A percentile compares a stretch with the other conserved stretches of the same genome.
Conservation (phyloP, 2,797 vertebrate genomes). For the Aphelocoma californica region DNA sequence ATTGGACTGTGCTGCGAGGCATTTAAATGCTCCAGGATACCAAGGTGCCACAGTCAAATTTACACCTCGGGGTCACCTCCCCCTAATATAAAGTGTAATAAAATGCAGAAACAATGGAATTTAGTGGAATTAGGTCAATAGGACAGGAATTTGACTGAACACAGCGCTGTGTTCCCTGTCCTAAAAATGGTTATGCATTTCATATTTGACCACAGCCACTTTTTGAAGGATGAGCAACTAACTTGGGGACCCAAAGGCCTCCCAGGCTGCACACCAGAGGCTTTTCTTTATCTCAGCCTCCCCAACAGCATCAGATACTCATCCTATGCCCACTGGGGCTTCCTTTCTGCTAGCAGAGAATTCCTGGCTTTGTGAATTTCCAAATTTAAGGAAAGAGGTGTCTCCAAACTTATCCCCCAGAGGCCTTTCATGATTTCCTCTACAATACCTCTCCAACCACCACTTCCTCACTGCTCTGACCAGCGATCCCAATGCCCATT, state of each 20-base stretch:
- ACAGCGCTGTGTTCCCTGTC: accelerated
- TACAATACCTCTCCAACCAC: neutral
- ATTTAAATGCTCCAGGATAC: neutral
- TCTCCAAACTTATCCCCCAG: neutral
- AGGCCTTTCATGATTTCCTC: neutral
- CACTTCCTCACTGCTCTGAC: neutral
- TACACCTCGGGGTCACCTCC: neutral
- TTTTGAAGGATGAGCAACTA: neutral
- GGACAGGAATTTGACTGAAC: neutral
- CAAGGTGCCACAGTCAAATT: neutral
- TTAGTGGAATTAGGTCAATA: neutral
- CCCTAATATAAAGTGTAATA: neutral
- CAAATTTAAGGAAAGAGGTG: neutral
- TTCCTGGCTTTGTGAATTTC: neutral
- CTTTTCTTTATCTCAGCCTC: neutral
- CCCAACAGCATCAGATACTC: neutral
- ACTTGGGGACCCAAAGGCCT: neutral
- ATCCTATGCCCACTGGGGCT: accelerated
- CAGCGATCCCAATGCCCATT: neutral
- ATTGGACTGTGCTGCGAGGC: neutral
- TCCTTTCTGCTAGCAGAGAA: neutral
- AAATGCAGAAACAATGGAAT: accelerated
- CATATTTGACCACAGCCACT: neutral
- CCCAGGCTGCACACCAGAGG: neutral
- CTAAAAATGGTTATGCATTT: neutral